Conservation (phyloP, 1,140 invertebrate species). For the Dicyema japonicum region DNA sequence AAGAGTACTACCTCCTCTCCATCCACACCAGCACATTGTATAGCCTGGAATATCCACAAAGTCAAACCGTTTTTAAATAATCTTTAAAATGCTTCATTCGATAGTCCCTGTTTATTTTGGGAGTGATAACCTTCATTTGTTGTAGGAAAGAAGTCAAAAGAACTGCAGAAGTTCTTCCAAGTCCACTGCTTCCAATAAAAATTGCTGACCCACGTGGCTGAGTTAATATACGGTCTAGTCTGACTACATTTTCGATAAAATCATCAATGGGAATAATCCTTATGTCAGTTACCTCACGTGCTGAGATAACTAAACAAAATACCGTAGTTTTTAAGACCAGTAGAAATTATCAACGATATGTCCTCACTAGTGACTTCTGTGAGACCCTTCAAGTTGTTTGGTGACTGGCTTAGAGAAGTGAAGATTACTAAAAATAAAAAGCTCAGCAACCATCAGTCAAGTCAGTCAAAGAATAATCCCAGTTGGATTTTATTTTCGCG, state of each 20-base stretch:
- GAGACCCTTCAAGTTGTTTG: conserved; percentile 21
- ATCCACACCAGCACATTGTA: conserved; percentile 44
- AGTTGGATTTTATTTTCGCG: conserved; percentile 21
- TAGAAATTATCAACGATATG: not conserved
- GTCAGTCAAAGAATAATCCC: conserved; percentile 9
- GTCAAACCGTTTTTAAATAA: conserved; percentile 26
- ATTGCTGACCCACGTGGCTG: conserved; percentile 31
- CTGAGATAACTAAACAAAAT: conserved; percentile 8
- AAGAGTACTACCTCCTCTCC: conserved; percentile 38
- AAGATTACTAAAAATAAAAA: conserved; percentile 1
- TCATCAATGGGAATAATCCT: conserved; percentile 29
- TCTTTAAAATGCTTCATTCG: conserved; percentile 28
- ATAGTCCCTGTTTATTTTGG: conserved; percentile 26
- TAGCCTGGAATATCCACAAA: conserved; percentile 20
- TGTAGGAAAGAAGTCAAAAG: conserved; percentile 36
- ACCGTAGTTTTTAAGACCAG: not conserved
- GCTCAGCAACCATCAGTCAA: not conserved
- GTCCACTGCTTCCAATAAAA: conserved; percentile 36
- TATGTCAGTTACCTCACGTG: conserved; percentile 26
- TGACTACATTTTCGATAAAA: conserved; percentile 29
- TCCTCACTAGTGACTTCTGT: conserved; percentile 3
- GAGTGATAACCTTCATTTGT: conserved; percentile 30
- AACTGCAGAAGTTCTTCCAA: conserved; percentile 37
- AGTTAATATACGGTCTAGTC: conserved; percentile 29
- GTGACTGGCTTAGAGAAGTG: conserved; percentile 9